These are phyloP conservation scores for Zaprionus camerounensis DNA, from an alignment of 1,140 invertebrate genomes.

Conservation along the genomic window DNA sequence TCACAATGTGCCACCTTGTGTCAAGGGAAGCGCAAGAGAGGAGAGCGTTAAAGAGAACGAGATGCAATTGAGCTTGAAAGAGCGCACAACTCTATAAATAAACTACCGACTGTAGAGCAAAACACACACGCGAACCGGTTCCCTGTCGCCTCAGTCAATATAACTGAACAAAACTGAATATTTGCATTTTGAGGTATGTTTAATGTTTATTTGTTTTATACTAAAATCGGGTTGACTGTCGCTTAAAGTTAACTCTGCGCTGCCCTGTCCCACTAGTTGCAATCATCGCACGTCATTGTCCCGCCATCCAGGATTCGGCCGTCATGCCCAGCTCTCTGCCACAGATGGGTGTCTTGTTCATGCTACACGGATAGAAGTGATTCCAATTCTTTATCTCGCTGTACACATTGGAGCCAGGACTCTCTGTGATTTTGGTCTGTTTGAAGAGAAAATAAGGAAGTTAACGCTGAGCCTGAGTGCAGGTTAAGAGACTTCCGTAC, in stretches of 20 bases:
- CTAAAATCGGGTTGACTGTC: neutral
- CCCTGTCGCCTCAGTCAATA: neutral
- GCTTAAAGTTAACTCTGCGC: neutral
- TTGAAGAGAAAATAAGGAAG: conserved; percentile 5
- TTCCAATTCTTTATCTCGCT: conserved; percentile 84
- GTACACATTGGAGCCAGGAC: conserved; percentile 86
- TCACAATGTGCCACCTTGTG: neutral
- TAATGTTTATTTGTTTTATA: conserved; percentile 30
- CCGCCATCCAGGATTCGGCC: conserved; percentile 53
- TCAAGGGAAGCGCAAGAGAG: neutral
- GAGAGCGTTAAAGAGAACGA: neutral
- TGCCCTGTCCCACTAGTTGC: neutral
- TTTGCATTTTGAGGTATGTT: neutral
- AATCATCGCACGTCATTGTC: conserved; percentile 14
- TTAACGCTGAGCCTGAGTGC: too few relatives aligned
- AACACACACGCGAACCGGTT: conserved; percentile 60
- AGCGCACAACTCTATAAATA: conserved; percentile 42
- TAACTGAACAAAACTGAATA: neutral
- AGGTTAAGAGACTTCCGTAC: too few relatives aligned
- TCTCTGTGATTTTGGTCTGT: conserved; percentile 80
- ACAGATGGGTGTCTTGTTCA: conserved; percentile 48
- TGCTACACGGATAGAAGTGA: conserved; percentile 70
- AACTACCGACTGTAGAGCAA: neutral
- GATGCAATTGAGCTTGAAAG: conserved; percentile 7
- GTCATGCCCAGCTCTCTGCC: conserved; percentile 73